Conservation (phyloP, 1,140 invertebrate genomes). For the Drosophila grimshawi region DNA sequence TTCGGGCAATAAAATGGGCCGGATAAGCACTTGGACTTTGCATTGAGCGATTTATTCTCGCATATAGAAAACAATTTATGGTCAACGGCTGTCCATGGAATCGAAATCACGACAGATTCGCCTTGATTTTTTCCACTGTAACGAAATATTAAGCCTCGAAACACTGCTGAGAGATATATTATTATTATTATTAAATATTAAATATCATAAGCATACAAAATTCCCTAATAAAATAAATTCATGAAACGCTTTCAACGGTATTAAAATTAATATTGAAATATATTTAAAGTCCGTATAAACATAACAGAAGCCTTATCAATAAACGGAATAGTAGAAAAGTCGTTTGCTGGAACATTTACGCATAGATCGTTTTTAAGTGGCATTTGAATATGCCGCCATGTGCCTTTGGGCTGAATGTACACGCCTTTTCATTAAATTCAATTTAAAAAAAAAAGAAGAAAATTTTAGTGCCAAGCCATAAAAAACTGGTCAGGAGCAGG, state of each 20-base stretch:
- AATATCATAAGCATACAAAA: background rate
- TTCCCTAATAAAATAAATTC: background rate
- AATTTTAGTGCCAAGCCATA: slow-evolving; percentile 79
- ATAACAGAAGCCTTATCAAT: background rate
- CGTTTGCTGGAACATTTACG: slow-evolving; percentile 49
- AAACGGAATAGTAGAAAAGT: slow-evolving; percentile 11
- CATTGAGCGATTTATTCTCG: slow-evolving; percentile 73
- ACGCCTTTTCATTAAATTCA: slow-evolving; percentile 81
- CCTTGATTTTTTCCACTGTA: slow-evolving; percentile 10
- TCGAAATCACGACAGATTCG: slow-evolving; percentile 2
- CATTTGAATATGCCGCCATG: slow-evolving; percentile 77
- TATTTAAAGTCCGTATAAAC: too few species aligned
- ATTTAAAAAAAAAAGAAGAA: slow-evolving; percentile 78
- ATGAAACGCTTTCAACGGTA: too few species aligned
- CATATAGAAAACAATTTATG: slow-evolving; percentile 48
- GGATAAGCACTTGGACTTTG: slow-evolving; percentile 80
- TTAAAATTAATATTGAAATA: too few species aligned
- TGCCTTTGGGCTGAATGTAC: slow-evolving; percentile 41
- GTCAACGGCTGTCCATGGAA: slow-evolving; percentile 7
- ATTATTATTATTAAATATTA: background rate
- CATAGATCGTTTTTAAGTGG: slow-evolving; percentile 62
- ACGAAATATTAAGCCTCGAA: background rate
- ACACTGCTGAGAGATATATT: background rate
- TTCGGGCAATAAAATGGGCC: slow-evolving; percentile 69
- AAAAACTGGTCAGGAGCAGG: slow-evolving; percentile 61